A percentile compares a stretch with the other conserved stretches of the same genome.
Evolutionary conservation across 2,888 invertebrate species (phyloP).

Genomic region (Hipparchia semele): DNA sequence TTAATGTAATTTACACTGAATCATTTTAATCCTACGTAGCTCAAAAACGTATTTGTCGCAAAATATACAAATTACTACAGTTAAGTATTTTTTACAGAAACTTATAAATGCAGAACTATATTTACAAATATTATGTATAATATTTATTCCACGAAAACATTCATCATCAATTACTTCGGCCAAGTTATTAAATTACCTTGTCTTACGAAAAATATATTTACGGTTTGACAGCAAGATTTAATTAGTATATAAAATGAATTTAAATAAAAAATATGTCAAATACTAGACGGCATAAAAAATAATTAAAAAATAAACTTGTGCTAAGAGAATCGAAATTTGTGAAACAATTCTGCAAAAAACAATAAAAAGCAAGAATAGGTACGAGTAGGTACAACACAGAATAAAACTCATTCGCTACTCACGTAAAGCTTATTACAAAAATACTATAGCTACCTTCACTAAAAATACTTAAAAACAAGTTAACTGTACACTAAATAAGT

Average conservation of each 20-base stretch:
- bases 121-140: neutral
- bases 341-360: neutral
- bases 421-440: neutral
- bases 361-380: neutral
- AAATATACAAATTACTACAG: neutral
- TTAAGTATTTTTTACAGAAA: neutral
- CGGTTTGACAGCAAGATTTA: neutral
- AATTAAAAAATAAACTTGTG: neutral
- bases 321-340: too few relatives aligned
- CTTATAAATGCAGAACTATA: neutral
- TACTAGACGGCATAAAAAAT: neutral
- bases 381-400: neutral
- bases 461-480: neutral
- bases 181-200: neutral
- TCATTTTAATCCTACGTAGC: neutral
- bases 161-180: neutral
- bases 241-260: neutral
- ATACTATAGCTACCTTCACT: neutral
- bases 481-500: conserved; percentile 18
- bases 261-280: neutral
- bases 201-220: neutral
- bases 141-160: neutral
- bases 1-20: neutral
- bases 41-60: neutral
- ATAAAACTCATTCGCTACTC: neutral